Percentiles rank a stretch among this genome's conserved stretches.
Conservation (phyloP, 2,797 vertebrate genomes). For the Artibeus lituratus region DNA sequence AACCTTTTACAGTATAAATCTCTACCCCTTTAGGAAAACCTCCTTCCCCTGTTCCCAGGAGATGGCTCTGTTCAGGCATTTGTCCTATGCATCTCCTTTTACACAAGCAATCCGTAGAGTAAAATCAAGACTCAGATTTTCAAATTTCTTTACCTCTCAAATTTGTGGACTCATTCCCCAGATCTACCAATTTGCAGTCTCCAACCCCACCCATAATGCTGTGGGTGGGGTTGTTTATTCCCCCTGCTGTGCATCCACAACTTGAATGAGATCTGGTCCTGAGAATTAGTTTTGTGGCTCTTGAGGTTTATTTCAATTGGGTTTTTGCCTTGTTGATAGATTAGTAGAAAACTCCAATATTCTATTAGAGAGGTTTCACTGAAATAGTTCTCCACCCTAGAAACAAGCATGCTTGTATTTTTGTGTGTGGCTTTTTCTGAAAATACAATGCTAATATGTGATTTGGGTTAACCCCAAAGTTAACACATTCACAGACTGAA, state of each 20-base stretch:
- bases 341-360: neutral
- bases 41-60: neutral
- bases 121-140: neutral
- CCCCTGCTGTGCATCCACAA: neutral
- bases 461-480: constrained; percentile 18
- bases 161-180: neutral
- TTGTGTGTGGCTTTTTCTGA: neutral
- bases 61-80: neutral
- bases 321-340: neutral
- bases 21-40: neutral
- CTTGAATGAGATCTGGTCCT: neutral
- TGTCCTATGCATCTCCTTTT: neutral
- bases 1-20: neutral
- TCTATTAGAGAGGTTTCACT: neutral
- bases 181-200: neutral
- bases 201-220: neutral
- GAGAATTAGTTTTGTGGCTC: neutral
- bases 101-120: neutral
- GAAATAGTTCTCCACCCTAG: neutral
- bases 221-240: neutral
- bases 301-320: neutral
- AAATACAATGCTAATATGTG: neutral
- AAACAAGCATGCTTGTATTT: neutral
- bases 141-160: neutral
- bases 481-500: constrained; percentile 16